phyloP scores from a whole-genome alignment of 2,797 vertebrate species.

The Ptychadena robeensis region DNA sequence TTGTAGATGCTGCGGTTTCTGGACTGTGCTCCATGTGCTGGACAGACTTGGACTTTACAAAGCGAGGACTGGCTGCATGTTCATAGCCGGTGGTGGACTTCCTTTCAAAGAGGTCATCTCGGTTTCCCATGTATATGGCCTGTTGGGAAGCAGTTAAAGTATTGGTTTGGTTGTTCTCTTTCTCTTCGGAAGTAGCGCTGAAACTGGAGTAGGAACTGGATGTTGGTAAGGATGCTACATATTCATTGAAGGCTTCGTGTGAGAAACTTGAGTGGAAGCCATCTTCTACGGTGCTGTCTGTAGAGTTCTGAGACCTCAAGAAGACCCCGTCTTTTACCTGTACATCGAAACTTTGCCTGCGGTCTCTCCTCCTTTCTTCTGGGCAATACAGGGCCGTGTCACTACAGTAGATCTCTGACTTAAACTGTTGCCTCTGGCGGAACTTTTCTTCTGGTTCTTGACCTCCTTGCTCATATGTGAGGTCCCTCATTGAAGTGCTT shows the following conservation, averaged over 20 bases:
- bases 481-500: slow-evolving; percentile 79
- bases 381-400: slow-evolving; percentile 93
- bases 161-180: slow-evolving; percentile 82
- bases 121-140: slow-evolving; percentile 86
- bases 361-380: slow-evolving; percentile 82
- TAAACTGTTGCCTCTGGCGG: slow-evolving; percentile 78
- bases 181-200: slow-evolving; percentile 89
- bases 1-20: slow-evolving; percentile 79
- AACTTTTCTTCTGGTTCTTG: slow-evolving; percentile 79
- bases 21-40: slow-evolving; percentile 85
- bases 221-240: slow-evolving; percentile 83
- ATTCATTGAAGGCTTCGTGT: slow-evolving; percentile 84
- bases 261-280: slow-evolving; percentile 85
- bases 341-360: slow-evolving; percentile 85
- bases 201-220: slow-evolving; percentile 96
- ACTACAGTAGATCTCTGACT: slow-evolving; percentile 90
- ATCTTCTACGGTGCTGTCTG: slow-evolving; percentile 85
- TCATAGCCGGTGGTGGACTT: slow-evolving; percentile 81
- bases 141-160: slow-evolving; percentile 90
- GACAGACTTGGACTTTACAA: slow-evolving; percentile 80
- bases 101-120: slow-evolving; percentile 82
- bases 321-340: slow-evolving; percentile 78
- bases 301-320: slow-evolving; percentile 85
- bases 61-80: slow-evolving; percentile 77
- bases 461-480: slow-evolving; percentile 75